A percentile compares a stretch with the other conserved stretches of the same genome.
phyloP scores from a whole-genome alignment of 2,113 vertebrate genomes.

The Notarius lentiginosus region DNA sequence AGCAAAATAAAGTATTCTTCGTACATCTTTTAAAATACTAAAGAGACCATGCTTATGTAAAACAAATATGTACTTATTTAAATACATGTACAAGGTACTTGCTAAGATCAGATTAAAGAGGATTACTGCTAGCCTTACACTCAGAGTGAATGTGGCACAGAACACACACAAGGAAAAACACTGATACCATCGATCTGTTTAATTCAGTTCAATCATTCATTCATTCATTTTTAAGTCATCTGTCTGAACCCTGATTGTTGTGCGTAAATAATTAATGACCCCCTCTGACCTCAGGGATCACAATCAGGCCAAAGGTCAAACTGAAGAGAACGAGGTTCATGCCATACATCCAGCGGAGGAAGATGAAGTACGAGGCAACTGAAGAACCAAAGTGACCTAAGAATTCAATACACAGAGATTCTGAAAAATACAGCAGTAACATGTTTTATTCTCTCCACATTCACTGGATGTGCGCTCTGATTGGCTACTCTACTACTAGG shows the following conservation, averaged over 20 bases:
- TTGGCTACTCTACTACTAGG: too few relatives aligned
- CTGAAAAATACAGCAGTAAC: background rate
- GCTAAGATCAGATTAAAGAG: background rate
- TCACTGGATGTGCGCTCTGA: too few relatives aligned
- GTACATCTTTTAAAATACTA: background rate
- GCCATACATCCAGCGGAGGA: conserved; percentile 98
- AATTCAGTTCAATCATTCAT: background rate
- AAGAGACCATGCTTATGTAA: background rate
- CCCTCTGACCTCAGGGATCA: conserved; percentile 90
- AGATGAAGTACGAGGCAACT: conserved; percentile 97
- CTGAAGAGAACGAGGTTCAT: conserved; percentile 96
- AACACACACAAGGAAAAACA: background rate
- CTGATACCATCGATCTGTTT: background rate
- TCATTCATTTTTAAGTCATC: background rate
- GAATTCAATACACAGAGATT: conserved; percentile 3
- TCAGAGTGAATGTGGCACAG: background rate
- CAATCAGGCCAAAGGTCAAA: conserved; percentile 93
- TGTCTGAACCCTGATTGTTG: conserved; percentile 5
- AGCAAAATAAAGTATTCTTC: background rate
- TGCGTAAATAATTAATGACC: background rate
- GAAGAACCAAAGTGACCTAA: conserved; percentile 98
- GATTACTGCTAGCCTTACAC: background rate
- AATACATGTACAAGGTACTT: background rate
- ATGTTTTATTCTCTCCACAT: too few relatives aligned
- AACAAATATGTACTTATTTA: background rate